phyloP scores from a whole-genome alignment of 2,113 vertebrate genomes.

The Sorex araneus region DNA sequence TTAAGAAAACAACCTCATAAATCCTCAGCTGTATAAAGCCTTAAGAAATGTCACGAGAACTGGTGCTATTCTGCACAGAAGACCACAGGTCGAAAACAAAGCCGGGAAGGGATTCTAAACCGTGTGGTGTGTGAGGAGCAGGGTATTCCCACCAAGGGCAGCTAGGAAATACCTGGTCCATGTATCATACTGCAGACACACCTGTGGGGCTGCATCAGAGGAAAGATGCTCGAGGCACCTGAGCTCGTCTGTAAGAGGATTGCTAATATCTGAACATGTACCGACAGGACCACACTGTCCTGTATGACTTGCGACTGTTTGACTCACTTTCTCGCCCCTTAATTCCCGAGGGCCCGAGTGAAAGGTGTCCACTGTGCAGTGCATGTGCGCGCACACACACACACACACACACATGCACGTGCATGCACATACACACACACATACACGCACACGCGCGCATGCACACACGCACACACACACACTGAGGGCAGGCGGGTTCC shows the following conservation, averaged over 20 bases:
- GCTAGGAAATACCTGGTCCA: neutral
- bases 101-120: neutral
- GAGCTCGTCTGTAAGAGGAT: conserved; percentile 12
- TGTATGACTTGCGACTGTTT: neutral
- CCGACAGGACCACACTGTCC: neutral
- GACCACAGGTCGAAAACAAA: conserved; percentile 15
- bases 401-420: neutral
- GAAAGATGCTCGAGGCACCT: conserved; percentile 18
- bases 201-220: neutral
- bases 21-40: conserved; percentile 18
- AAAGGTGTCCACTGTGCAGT: no score
- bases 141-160: neutral
- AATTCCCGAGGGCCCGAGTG: no score
- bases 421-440: no score
- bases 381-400: no score
- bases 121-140: neutral
- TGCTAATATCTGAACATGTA: neutral
- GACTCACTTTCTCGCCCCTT: neutral
- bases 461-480: neutral
- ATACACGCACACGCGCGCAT: neutral
- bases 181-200: neutral
- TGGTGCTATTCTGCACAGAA: conserved; percentile 19
- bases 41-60: conserved; percentile 40
- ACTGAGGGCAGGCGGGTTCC: neutral
- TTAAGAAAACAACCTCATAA: neutral